Base-by-base conservation (phyloP, 2,888 invertebrate species). In the Eupithecia inturbata region DNA sequence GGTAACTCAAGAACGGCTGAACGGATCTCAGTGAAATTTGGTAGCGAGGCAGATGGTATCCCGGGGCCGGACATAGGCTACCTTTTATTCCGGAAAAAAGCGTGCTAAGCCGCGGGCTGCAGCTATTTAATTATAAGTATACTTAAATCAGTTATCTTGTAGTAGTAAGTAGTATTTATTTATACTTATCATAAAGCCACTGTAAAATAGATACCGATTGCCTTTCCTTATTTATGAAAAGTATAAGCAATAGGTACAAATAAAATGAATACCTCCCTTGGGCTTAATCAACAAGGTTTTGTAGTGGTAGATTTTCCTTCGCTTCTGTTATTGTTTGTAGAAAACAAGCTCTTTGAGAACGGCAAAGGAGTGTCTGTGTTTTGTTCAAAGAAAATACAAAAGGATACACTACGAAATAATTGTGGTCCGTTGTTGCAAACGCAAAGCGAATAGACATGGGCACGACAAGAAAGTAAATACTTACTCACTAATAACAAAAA, bases 311-410 rank as follows among this genome's bases (percentile, higher is more conserved):
- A 67, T 70, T 60, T 60, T 78, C 80, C 82, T 74, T 73, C 60
- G 76, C 78, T 79, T 81, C 76, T 77, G 78, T 77, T 81, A 79
- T 85, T 82, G 85, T 88, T 87, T 84, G 82, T 7, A 26, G 83
- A 84, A 87, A 87, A 86, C 82, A 60, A 26, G 82, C 81, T 87
- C 87, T 87, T 88, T 86, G 87, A 88, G 86, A 82, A 84, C 81
- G 83, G 82, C 85, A 85, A 85, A 87, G 85, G 80, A 84, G 83
- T 86, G 85, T 70, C 70, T 70, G 41, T 45, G 45, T 45, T 70
- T 63, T 69, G 62, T 69, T 62, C 62, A 69, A 69, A 69, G 41
- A 31, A 69, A 62, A 69, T 41, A 63, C 78, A 80, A 80, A 79
- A 83, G 31, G 22, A 70, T 6, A 69, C 63, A 82, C 76, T 57